Percentiles rank a stretch among this genome's conserved stretches.
Evolutionary conservation across 2,113 vertebrate species (phyloP).

Genomic region (Melanerpes formicivorus): DNA sequence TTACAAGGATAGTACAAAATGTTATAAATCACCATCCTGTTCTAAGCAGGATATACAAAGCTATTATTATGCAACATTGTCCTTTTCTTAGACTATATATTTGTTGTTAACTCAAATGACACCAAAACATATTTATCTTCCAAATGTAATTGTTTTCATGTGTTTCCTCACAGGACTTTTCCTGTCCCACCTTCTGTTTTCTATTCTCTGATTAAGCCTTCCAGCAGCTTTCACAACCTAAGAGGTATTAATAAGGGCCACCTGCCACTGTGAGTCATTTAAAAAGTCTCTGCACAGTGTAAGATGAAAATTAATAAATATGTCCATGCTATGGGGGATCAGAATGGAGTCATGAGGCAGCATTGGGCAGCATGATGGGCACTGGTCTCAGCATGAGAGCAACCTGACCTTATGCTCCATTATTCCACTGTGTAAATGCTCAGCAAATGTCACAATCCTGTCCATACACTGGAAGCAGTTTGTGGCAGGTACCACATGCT

Average conservation of each 20-base stretch:
- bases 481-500: constrained; percentile 44
- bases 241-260: constrained; percentile 43
- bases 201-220: neutral
- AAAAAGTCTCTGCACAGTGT: constrained; percentile 1
- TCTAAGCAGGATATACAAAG: neutral
- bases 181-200: neutral
- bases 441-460: constrained; percentile 49
- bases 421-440: constrained; percentile 38
- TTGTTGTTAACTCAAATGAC: neutral
- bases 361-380: constrained; percentile 44
- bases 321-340: constrained; percentile 29
- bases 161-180: neutral
- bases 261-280: constrained; percentile 56
- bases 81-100: neutral
- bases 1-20: neutral
- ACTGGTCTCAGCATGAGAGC: constrained; percentile 45
- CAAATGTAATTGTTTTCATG: constrained; percentile 14
- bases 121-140: neutral
- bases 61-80: neutral
- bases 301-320: constrained; percentile 54
- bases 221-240: neutral
- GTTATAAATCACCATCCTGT: neutral
- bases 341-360: neutral
- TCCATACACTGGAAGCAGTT: neutral
- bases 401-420: constrained; percentile 52